phyloP scores from a whole-genome alignment of 2,797 vertebrate genomes.

The Myotis myotis region DNA sequence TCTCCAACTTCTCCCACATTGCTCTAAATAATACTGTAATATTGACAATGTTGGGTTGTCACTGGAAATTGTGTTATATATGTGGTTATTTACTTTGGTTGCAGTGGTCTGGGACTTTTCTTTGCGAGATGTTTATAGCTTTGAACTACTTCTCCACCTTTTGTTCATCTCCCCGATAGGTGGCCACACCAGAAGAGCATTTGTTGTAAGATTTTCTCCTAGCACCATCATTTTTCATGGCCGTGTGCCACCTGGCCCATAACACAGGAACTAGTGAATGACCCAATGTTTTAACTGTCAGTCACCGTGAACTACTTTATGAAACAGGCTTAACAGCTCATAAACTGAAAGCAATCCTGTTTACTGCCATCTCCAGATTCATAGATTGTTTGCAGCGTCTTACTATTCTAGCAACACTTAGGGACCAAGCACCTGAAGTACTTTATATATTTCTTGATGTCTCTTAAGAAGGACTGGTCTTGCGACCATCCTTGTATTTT shows the following conservation, averaged over 20 bases:
- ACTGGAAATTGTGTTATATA: conserved; percentile 51
- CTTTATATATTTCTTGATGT: conserved; percentile 71
- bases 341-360: conserved; percentile 81
- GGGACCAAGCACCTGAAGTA: conserved; percentile 67
- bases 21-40: background rate
- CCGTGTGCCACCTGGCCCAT: conserved; percentile 65
- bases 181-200: conserved; percentile 30
- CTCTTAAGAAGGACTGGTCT: conserved; percentile 69
- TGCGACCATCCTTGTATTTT: conserved; percentile 72
- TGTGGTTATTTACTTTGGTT: conserved; percentile 45
- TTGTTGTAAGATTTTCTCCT: conserved; percentile 46
- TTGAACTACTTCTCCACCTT: conserved; percentile 61
- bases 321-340: conserved; percentile 81
- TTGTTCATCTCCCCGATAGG: conserved; percentile 36
- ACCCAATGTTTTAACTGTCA: conserved; percentile 77
- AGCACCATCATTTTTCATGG: conserved; percentile 65
- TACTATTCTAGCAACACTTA: conserved; percentile 74
- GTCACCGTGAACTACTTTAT: conserved; percentile 71
- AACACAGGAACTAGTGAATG: conserved; percentile 71
- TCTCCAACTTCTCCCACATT: background rate
- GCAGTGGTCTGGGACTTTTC: background rate
- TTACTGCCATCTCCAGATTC: conserved; percentile 81
- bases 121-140: conserved; percentile 50
- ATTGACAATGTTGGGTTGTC: conserved; percentile 40
- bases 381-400: conserved; percentile 77